Percentiles rank a stretch among this genome's conserved stretches.
phyloP scores from a whole-genome alignment of 92 coral and sea anemone species.

The Muricea muricata region DNA sequence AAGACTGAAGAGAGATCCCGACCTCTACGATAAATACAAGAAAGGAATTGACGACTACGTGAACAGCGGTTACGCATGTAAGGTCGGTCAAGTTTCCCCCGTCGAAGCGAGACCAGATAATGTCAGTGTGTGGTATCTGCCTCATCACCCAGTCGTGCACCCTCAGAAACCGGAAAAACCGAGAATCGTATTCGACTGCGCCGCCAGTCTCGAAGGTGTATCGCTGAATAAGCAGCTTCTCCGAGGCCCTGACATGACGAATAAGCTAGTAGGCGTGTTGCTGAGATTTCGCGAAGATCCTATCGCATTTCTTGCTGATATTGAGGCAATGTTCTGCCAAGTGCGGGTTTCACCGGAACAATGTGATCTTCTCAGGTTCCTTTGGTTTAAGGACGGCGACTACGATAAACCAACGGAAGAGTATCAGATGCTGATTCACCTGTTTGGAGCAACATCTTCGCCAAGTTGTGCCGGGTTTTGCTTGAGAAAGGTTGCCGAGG shows the following conservation, averaged over 20 bases:
- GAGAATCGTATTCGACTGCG: constrained; percentile 68
- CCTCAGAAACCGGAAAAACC: constrained; percentile 58
- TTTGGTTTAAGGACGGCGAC: constrained; percentile 53
- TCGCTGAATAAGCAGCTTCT: constrained; percentile 54
- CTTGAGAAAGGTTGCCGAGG: constrained; percentile 22
- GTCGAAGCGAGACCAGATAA: too few species aligned
- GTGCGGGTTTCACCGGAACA: constrained; percentile 57
- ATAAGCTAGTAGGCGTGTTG: constrained; percentile 58
- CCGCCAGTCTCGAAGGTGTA: constrained; percentile 47
- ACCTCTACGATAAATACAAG: too few species aligned
- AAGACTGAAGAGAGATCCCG: too few species aligned
- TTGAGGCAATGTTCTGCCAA: constrained; percentile 58
- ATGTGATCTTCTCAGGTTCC: constrained; percentile 45
- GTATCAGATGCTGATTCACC: constrained; percentile 38
- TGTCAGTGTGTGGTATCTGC: constrained; percentile 32
- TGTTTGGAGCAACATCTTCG: constrained; percentile 4
- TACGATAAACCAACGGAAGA: constrained; percentile 38
- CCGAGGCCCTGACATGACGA: constrained; percentile 70
- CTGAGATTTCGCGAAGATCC: constrained; percentile 48
- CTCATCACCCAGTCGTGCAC: constrained; percentile 56
- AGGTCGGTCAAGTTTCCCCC: too few species aligned
- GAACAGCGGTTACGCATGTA: too few species aligned
- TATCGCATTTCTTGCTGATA: constrained; percentile 48
- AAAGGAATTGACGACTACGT: too few species aligned
- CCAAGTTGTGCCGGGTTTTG: constrained; percentile 32